Conservation (phyloP, 2,888 invertebrate species). For the Masnerella sp. region DNA sequence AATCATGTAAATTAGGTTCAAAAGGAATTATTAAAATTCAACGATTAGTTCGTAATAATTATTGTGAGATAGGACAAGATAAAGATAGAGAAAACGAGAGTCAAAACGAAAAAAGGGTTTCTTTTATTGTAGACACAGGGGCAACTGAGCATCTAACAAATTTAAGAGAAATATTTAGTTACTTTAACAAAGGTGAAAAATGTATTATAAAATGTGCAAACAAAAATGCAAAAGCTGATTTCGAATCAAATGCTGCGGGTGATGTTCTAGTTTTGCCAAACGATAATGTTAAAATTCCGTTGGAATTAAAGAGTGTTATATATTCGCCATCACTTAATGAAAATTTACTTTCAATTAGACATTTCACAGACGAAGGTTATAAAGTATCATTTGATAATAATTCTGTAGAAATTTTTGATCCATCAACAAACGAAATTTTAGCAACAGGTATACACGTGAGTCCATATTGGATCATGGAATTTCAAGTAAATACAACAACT, state of each 20-base stretch:
- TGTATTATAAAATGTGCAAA: conserved; percentile 42
- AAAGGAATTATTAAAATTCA: not conserved
- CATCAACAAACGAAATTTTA: conserved; percentile 8
- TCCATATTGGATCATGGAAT: conserved; percentile 21
- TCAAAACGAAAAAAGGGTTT: not conserved
- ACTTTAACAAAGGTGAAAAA: conserved; percentile 2
- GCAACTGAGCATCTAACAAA: conserved; percentile 39
- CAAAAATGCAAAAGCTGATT: conserved; percentile 24
- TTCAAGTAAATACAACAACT: not conserved
- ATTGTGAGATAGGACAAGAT: not conserved
- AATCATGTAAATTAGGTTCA: not conserved
- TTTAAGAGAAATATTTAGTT: conserved; percentile 9
- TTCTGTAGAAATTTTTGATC: conserved; percentile 20
- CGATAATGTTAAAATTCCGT: not conserved
- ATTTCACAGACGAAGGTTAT: conserved; percentile 25
- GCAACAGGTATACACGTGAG: conserved; percentile 2
- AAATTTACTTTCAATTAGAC: conserved; percentile 38
- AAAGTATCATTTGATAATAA: conserved; percentile 19
- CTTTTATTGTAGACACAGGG: too few relatives aligned
- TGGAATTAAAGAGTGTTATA: not conserved
- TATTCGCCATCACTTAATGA: conserved; percentile 7
- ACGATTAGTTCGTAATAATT: not conserved
- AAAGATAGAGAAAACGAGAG: not conserved
- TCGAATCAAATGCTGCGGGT: conserved; percentile 20
- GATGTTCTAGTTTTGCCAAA: not conserved